Percentiles rank a stretch among this genome's conserved stretches.
Conservation (phyloP, 2,113 vertebrate species). For the Phalacrocorax pelagicus region DNA sequence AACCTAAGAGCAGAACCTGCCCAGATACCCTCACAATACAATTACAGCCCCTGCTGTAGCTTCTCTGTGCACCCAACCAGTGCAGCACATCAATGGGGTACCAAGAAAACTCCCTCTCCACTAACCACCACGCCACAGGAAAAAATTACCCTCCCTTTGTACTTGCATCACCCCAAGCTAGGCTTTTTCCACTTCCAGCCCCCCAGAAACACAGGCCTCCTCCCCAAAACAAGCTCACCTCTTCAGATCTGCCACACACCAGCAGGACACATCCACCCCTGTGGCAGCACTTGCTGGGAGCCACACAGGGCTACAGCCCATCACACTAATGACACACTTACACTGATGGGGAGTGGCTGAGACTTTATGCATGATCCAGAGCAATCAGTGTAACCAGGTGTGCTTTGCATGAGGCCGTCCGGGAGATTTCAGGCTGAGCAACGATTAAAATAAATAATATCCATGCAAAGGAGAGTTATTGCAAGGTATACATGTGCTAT, state of each 20-base stretch:
- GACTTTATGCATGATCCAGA: not conserved
- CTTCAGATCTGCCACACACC: fast-evolving
- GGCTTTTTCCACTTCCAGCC: not conserved
- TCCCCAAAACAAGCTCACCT: not conserved
- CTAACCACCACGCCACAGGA: no score
- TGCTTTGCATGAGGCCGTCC: not conserved
- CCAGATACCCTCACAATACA: not conserved
- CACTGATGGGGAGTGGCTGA: not conserved
- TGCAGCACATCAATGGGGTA: fast-evolving
- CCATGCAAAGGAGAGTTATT: not conserved
- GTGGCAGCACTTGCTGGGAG: not conserved
- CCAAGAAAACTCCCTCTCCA: not conserved
- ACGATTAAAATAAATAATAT: not conserved
- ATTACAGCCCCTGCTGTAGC: not conserved
- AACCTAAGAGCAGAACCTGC: not conserved
- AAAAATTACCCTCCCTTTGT: not conserved
- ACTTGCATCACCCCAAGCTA: not conserved
- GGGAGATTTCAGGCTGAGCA: not conserved
- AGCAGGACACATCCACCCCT: not conserved
- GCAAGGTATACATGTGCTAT: fast-evolving
- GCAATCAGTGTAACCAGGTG: not conserved
- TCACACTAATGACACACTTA: fast-evolving
- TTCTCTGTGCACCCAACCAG: not conserved
- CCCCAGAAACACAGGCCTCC: not conserved
- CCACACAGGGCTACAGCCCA: fast-evolving